Conservation (phyloP, 2,113 vertebrate genomes). For the Hymenochirus boettgeri region DNA sequence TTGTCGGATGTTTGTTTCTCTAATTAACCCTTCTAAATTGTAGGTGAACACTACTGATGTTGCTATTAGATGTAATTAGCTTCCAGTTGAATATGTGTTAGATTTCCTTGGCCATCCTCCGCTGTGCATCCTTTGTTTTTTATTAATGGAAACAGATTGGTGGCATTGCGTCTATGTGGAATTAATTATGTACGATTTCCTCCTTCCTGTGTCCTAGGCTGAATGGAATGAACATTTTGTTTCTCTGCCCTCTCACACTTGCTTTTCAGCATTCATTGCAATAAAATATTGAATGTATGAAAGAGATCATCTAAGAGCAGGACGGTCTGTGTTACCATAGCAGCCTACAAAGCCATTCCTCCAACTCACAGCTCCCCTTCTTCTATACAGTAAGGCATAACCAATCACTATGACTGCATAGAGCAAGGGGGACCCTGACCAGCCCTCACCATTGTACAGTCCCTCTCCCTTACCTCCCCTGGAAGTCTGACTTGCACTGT, state of each 20-base stretch:
- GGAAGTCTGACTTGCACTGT: too few species aligned
- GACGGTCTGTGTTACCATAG: slow-evolving; percentile 21
- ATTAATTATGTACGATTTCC: slow-evolving; percentile 17
- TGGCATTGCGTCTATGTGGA: background rate
- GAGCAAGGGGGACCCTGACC: too few species aligned
- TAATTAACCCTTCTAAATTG: too few species aligned
- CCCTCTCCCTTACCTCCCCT: too few species aligned
- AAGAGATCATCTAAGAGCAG: slow-evolving; percentile 6
- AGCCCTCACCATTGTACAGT: too few species aligned
- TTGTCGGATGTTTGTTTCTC: too few species aligned
- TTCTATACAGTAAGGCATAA: background rate
- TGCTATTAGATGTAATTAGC: too few species aligned
- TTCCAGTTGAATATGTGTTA: too few species aligned
- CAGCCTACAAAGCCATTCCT: background rate
- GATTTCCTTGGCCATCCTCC: background rate
- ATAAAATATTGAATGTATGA: slow-evolving; percentile 8
- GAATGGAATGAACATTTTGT: slow-evolving; percentile 1
- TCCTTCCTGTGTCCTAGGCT: slow-evolving; percentile 5
- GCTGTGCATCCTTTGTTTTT: background rate
- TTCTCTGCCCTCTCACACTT: background rate
- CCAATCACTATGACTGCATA: too few species aligned
- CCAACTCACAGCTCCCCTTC: background rate
- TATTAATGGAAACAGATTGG: too few species aligned
- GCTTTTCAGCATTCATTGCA: slow-evolving; percentile 8
- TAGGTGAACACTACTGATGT: too few species aligned